Evolutionary conservation across 2,888 invertebrate genomes (phyloP).

Genomic region (Phasia obesa): DNA sequence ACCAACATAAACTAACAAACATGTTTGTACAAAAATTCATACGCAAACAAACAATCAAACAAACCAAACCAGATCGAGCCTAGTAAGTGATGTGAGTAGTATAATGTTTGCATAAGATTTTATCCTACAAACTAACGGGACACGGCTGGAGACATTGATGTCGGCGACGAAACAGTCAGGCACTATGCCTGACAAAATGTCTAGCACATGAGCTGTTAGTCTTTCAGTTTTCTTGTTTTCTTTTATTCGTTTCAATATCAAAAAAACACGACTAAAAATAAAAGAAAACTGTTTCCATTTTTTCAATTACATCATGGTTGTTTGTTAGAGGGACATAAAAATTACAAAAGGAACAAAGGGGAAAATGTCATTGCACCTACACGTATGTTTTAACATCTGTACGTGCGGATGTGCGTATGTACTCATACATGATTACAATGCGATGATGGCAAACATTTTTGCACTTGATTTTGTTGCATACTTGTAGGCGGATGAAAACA

Average conservation of each 20-base stretch:
- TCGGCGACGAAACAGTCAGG: slow-evolving; percentile 45
- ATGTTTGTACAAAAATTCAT: slow-evolving; percentile 67
- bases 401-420: slow-evolving; percentile 9
- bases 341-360: slow-evolving; percentile 41
- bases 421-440: slow-evolving; percentile 60
- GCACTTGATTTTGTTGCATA: slow-evolving; percentile 70
- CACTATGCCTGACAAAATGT: slow-evolving; percentile 52
- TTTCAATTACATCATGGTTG: slow-evolving; percentile 62
- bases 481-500: slow-evolving; percentile 54
- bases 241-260: slow-evolving; percentile 6
- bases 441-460: slow-evolving; percentile 63
- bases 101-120: slow-evolving; percentile 60
- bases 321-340: slow-evolving; percentile 44
- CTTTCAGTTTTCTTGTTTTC: slow-evolving; percentile 9
- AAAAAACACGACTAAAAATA: slow-evolving; percentile 17
- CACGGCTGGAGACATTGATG: slow-evolving; percentile 34
- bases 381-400: neutral
- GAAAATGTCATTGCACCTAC: slow-evolving; percentile 70
- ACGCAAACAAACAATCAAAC: slow-evolving; percentile 61
- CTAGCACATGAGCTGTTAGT: too few species aligned
- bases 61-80: slow-evolving; percentile 25
- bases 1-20: slow-evolving; percentile 65
- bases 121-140: slow-evolving; percentile 3
- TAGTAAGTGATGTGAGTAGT: slow-evolving; percentile 2
- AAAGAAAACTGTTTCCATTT: slow-evolving; percentile 45